phyloP scores from a whole-genome alignment of 2,888 invertebrate species.

The Anagyrus pseudococci region DNA sequence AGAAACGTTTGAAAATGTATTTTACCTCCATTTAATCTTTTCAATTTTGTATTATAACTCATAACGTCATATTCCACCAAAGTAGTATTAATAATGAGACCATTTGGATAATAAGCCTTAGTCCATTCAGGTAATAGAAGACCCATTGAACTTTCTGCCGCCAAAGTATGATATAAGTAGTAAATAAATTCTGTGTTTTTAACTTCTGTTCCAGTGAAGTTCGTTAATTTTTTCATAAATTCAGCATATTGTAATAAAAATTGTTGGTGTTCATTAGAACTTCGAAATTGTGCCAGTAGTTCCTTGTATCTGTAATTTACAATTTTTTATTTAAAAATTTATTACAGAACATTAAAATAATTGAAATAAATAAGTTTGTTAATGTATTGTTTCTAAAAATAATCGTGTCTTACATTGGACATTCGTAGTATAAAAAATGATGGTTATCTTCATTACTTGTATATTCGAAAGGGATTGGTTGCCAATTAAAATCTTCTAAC shows the following conservation, averaged over 20 bases:
- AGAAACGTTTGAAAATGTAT: background rate
- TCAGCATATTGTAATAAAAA: constrained; percentile 1
- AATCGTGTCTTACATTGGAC: constrained; percentile 3
- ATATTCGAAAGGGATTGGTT: constrained; percentile 64
- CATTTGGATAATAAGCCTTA: constrained; percentile 12
- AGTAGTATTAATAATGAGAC: background rate
- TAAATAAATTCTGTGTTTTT: background rate
- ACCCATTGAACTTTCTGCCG: constrained; percentile 1
- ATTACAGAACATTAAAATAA: background rate
- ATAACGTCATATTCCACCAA: constrained; percentile 3
- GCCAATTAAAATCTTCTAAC: constrained; percentile 69
- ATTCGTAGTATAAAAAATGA: background rate
- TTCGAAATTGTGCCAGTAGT: background rate
- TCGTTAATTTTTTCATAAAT: constrained; percentile 9
- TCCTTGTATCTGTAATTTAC: background rate
- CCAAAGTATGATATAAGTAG: constrained; percentile 11
- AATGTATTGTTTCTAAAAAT: background rate
- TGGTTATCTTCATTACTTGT: constrained; percentile 10
- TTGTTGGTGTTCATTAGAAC: constrained; percentile 9
- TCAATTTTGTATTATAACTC: constrained; percentile 4
- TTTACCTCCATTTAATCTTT: constrained; percentile 22
- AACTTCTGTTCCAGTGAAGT: constrained; percentile 9
- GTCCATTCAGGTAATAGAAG: constrained; percentile 24
- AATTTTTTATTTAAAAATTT: background rate
- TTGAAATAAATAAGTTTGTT: too few relatives aligned